Conservation (phyloP, 2,797 vertebrate genomes). For the Alectoris magna region DNA sequence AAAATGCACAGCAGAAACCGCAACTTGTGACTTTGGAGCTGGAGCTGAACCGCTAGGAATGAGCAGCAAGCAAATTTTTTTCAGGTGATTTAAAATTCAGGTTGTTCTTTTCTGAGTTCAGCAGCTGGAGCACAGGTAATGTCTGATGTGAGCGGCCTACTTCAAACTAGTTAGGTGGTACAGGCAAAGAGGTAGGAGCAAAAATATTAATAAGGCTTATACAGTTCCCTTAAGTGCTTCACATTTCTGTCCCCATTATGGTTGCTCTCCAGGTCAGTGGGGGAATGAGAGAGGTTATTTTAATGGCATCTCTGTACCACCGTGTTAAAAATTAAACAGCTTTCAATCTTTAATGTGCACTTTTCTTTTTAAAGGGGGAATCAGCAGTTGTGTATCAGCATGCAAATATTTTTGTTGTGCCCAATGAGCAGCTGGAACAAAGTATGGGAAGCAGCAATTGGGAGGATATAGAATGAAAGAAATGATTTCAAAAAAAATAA, state of each 20-base stretch:
- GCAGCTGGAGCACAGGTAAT: neutral
- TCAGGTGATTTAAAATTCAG: conserved; percentile 27
- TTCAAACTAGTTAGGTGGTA: conserved; percentile 2
- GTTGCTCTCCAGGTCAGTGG: conserved; percentile 9
- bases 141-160: conserved; percentile 19
- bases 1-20: neutral
- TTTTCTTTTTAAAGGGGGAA: conserved; percentile 17
- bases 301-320: neutral
- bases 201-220: neutral
- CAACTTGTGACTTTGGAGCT: neutral
- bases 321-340: conserved; percentile 56
- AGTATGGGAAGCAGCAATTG: neutral
- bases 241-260: neutral
- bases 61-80: neutral
- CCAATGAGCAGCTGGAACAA: neutral
- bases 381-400: conserved; percentile 9
- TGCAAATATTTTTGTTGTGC: neutral
- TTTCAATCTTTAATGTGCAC: conserved; percentile 54
- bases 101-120: neutral
- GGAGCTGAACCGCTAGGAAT: neutral
- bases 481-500: neutral
- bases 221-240: neutral
- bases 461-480: conserved; percentile 28
- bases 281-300: conserved; percentile 11
- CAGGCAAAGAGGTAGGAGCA: neutral